Evolutionary conservation across 2,113 vertebrate genomes (phyloP).

Genomic region (Neoarius graeffei): DNA sequence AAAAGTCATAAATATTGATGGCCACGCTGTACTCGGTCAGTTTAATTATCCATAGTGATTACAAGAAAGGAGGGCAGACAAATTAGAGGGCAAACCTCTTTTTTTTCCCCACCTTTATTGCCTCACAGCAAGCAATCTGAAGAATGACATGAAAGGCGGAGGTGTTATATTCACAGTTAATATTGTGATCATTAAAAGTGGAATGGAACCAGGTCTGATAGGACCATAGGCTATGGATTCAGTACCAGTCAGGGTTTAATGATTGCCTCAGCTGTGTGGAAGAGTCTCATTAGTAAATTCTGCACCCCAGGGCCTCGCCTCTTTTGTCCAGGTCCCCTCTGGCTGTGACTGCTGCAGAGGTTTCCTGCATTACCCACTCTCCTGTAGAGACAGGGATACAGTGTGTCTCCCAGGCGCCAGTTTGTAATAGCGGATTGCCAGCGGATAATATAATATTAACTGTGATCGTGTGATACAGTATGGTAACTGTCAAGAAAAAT

Average conservation of each 20-base stretch:
- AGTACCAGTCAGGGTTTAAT: slow-evolving; percentile 47
- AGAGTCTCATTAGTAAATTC: slow-evolving; percentile 52
- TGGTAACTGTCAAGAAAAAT: neutral
- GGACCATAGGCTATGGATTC: neutral
- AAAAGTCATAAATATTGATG: slow-evolving; percentile 57
- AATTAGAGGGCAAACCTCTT: neutral
- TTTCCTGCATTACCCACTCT: slow-evolving; percentile 10
- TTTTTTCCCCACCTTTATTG: neutral
- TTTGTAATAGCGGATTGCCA: slow-evolving; percentile 16
- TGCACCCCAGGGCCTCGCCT: slow-evolving; percentile 39
- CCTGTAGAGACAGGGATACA: slow-evolving; percentile 10
- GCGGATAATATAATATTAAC: slow-evolving; percentile 23
- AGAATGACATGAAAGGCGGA: slow-evolving; percentile 8
- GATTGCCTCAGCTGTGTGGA: slow-evolving; percentile 57
- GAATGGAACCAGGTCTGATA: slow-evolving; percentile 2
- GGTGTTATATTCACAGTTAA: slow-evolving; percentile 18
- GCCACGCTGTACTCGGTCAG: neutral
- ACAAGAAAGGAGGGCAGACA: slow-evolving; percentile 13
- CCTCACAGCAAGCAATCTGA: neutral
- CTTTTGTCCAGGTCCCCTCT: slow-evolving; percentile 37
- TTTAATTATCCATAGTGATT: slow-evolving; percentile 51
- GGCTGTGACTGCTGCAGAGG: slow-evolving; percentile 28
- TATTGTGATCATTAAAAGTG: slow-evolving; percentile 43
- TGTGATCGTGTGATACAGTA: neutral
- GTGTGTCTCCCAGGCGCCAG: slow-evolving; percentile 4